phyloP scores from a whole-genome alignment of 1,140 invertebrate species.

The Spodoptera litura region DNA sequence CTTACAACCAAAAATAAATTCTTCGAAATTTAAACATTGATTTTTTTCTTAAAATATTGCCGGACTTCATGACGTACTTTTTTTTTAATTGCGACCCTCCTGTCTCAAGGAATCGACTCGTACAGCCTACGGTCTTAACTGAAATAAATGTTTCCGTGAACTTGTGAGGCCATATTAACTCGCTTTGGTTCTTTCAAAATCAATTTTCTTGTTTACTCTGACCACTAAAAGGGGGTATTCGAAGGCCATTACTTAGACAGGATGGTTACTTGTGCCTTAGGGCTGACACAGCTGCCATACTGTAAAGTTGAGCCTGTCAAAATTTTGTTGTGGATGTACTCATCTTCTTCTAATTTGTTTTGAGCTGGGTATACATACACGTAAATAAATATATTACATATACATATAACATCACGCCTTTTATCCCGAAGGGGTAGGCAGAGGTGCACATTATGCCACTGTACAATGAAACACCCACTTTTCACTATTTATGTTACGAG shows the following conservation, averaged over 20 bases:
- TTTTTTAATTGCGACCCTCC: constrained; percentile 42
- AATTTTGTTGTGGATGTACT: not conserved
- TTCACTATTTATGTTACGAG: too few species aligned
- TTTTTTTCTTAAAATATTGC: constrained; percentile 34
- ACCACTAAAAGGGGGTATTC: constrained; percentile 72
- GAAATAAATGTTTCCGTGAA: constrained; percentile 74
- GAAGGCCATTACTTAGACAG: constrained; percentile 69
- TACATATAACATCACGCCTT: too few species aligned
- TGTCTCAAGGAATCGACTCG: constrained; percentile 43
- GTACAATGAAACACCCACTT: too few species aligned
- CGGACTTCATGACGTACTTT: constrained; percentile 1
- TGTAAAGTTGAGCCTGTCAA: not conserved
- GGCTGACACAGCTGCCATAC: constrained; percentile 51
- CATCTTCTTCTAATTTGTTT: too few species aligned
- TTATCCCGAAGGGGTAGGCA: too few species aligned
- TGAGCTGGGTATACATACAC: too few species aligned
- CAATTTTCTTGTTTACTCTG: constrained; percentile 83
- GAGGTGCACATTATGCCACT: too few species aligned
- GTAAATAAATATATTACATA: too few species aligned
- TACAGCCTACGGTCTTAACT: constrained; percentile 49
- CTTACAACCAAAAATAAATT: constrained; percentile 7
- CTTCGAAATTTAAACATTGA: constrained; percentile 28
- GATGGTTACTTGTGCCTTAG: constrained; percentile 47
- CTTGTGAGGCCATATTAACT: constrained; percentile 54
- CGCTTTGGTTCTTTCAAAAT: constrained; percentile 71